These are phyloP conservation scores for Pseudococcus longispinus DNA, from an alignment of 2,888 invertebrate species.

Conservation along the genomic window DNA sequence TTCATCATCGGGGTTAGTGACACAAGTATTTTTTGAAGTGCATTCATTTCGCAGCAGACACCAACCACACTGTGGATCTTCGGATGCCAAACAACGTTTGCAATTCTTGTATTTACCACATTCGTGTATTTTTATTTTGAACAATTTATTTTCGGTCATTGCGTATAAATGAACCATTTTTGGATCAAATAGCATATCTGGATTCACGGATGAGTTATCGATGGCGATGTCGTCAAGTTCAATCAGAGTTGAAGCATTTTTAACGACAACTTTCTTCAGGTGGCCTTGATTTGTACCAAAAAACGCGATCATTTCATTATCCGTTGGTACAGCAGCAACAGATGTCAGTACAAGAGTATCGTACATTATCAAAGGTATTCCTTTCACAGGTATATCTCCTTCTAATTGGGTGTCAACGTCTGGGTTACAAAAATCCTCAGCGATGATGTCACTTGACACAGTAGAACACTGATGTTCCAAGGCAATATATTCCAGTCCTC, in stretches of 20 bases:
- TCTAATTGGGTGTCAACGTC: conserved; percentile 97
- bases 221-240: conserved; percentile 90
- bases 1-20: conserved; percentile 88
- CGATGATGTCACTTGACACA: conserved; percentile 89
- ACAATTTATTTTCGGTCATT: conserved; percentile 87
- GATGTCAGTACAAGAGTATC: conserved; percentile 80
- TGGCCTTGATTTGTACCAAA: conserved; percentile 91
- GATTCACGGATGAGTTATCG: conserved; percentile 81
- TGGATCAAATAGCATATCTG: conserved; percentile 91
- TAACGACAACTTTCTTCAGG: conserved; percentile 93
- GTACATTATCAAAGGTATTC: conserved; percentile 84
- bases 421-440: conserved; percentile 93
- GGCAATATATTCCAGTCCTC: conserved; percentile 91
- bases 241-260: conserved; percentile 79
- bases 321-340: conserved; percentile 91
- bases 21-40: conserved; percentile 88
- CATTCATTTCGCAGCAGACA: conserved; percentile 95
- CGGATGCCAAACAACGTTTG: conserved; percentile 88
- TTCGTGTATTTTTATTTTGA: conserved; percentile 93
- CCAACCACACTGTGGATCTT: conserved; percentile 94
- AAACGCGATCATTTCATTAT: conserved; percentile 96
- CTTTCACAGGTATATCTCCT: conserved; percentile 87
- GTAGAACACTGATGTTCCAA: conserved; percentile 85
- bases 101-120: conserved; percentile 90
- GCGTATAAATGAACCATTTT: conserved; percentile 90